Evolutionary conservation across 2,797 vertebrate genomes (phyloP).

Genomic region (Setipinna tenuifilis): DNA sequence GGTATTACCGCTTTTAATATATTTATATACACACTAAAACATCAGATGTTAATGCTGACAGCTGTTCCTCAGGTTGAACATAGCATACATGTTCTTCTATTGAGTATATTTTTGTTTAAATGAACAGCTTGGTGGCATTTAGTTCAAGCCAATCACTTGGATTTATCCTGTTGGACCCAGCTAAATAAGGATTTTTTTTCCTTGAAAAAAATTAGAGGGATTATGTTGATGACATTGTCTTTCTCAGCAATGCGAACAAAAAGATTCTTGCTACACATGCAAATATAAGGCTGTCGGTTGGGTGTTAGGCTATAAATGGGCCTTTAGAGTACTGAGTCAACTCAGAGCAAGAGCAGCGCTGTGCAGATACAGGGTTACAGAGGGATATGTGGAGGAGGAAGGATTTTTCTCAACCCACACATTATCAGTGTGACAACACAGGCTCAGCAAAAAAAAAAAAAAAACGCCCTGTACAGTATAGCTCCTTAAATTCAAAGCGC

Average conservation of each 20-base stretch:
- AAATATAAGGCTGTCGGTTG: background rate
- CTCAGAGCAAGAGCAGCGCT: background rate
- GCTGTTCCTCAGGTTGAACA: background rate
- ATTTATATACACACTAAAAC: background rate
- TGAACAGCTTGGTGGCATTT: background rate
- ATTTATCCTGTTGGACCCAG: background rate
- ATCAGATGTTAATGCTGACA: background rate
- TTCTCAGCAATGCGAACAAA: background rate
- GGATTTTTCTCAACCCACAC: conserved; percentile 9
- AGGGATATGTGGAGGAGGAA: background rate
- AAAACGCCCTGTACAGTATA: background rate
- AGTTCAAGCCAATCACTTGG: background rate
- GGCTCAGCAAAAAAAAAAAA: background rate
- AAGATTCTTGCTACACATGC: background rate
- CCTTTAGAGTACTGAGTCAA: background rate
- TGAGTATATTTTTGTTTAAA: background rate
- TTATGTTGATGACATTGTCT: background rate
- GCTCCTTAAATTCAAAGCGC: too few species aligned
- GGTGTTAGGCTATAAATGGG: background rate
- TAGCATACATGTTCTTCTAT: background rate
- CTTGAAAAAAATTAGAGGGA: background rate
- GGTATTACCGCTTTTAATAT: background rate
- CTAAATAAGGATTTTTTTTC: background rate
- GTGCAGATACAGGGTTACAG: background rate
- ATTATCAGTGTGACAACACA: background rate